These are phyloP conservation scores for Hydrolagus colliei DNA, from an alignment of 2,797 vertebrate genomes.

Conservation along the genomic window DNA sequence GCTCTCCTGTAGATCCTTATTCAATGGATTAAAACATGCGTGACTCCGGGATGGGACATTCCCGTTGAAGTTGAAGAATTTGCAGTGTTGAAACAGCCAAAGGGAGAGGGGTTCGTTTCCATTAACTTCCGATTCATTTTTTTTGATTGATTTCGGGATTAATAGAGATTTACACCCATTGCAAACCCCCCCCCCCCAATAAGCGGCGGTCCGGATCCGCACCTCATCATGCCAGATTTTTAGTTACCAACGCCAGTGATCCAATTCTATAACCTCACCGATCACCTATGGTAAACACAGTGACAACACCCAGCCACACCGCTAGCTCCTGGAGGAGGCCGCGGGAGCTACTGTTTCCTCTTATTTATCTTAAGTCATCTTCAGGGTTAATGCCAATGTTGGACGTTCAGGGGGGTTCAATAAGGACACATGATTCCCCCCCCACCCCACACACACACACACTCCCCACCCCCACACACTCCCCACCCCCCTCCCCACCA, in stretches of 20 bases:
- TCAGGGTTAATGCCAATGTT: conserved; percentile 17
- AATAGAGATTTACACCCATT: not conserved
- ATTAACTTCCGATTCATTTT: too few relatives aligned
- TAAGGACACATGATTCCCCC: conserved; percentile 1
- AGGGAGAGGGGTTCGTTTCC: not conserved
- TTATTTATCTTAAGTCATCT: not conserved
- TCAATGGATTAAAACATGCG: not conserved
- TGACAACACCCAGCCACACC: not conserved
- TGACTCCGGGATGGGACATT: not conserved
- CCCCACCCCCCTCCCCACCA: too few relatives aligned
- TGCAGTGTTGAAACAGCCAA: not conserved
- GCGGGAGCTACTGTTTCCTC: not conserved
- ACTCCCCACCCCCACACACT: too few relatives aligned
- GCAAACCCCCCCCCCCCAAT: not conserved
- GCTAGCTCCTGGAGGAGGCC: not conserved
- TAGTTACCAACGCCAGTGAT: not conserved
- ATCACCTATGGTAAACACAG: not conserved
- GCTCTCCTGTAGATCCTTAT: not conserved
- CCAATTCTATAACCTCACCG: not conserved
- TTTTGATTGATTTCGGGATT: not conserved
- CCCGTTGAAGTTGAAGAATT: not conserved
- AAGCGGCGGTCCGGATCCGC: not conserved
- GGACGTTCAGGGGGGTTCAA: not conserved
- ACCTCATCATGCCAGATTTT: not conserved
- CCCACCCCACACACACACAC: too few relatives aligned